Percentiles rank a stretch among this genome's conserved stretches.
These are phyloP conservation scores for Echinarachnius parma DNA, from an alignment of 53 echinoderm and acorn worm genomes.

Conservation along the genomic window DNA sequence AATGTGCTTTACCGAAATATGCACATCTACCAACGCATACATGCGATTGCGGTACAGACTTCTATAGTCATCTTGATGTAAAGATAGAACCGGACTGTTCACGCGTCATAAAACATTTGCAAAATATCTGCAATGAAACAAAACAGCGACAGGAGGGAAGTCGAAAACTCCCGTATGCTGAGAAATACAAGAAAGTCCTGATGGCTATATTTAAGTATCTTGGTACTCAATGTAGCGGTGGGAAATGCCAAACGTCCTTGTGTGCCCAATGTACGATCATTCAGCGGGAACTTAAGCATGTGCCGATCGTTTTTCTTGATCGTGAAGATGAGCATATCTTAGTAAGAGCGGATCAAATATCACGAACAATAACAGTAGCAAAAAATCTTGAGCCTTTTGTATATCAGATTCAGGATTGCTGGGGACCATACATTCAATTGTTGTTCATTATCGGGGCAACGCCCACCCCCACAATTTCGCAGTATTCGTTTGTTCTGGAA, in stretches of 20 bases:
- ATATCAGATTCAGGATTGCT: constrained; percentile 31
- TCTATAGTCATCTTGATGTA: too few relatives aligned
- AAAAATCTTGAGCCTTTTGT: constrained; percentile 9
- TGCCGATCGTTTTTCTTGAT: constrained; percentile 10
- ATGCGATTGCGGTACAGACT: not conserved
- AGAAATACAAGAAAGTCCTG: not conserved
- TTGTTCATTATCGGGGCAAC: constrained; percentile 38
- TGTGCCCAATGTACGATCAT: constrained; percentile 12
- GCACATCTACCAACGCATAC: not conserved
- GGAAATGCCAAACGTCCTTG: not conserved
- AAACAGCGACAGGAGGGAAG: not conserved
- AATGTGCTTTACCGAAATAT: not conserved
- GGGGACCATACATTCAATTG: not conserved
- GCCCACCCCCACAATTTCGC: constrained; percentile 22
- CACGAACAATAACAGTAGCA: not conserved
- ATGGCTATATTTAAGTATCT: not conserved
- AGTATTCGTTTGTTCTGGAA: constrained; percentile 42
- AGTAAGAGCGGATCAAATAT: constrained; percentile 7
- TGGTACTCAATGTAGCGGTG: not conserved
- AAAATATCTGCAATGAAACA: constrained; percentile 5
- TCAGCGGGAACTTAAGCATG: not conserved
- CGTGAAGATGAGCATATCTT: constrained; percentile 3
- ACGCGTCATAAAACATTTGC: not conserved
- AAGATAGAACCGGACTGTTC: not conserved
- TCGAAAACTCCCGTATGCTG: not conserved